Conservation (phyloP, 2,888 invertebrate genomes). For the Lobophora halterata region DNA sequence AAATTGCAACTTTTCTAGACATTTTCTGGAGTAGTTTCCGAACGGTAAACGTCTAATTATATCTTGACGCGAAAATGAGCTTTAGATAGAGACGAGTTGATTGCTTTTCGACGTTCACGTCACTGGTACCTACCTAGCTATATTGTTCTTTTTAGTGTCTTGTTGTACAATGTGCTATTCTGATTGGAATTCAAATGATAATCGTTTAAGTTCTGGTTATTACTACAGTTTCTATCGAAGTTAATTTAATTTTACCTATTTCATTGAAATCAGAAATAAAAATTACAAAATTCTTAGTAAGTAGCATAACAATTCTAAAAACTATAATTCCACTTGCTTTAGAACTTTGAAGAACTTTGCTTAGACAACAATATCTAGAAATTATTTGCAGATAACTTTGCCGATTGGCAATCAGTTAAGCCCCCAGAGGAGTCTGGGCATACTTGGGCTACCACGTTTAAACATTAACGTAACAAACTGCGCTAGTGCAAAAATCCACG, state of each 20-base stretch:
- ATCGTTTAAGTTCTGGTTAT: no score
- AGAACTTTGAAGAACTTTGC: neutral
- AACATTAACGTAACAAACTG: conserved; percentile 43
- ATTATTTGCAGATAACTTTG: conserved; percentile 24
- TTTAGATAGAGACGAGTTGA: conserved; percentile 20
- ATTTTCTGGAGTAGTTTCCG: neutral
- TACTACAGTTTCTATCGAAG: no score
- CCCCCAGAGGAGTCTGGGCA: conserved; percentile 34
- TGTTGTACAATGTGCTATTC: no score
- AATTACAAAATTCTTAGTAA: no score
- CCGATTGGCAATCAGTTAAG: conserved; percentile 35
- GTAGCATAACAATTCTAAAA: neutral
- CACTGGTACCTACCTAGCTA: no score
- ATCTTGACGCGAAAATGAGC: conserved; percentile 21
- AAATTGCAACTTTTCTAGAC: conserved; percentile 38
- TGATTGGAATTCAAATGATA: no score
- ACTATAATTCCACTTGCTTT: conserved; percentile 2
- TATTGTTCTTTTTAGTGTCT: no score
- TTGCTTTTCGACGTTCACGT: conserved; percentile 6
- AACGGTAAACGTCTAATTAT: conserved; percentile 22
- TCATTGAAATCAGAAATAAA: no score
- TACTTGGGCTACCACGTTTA: conserved; percentile 27
- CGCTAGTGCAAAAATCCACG: conserved; percentile 37
- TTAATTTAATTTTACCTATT: no score
- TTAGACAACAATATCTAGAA: conserved; percentile 15